A percentile compares a stretch with the other conserved stretches of the same genome.
phyloP scores from a whole-genome alignment of 2,888 invertebrate species.

The Amiota communis region DNA sequence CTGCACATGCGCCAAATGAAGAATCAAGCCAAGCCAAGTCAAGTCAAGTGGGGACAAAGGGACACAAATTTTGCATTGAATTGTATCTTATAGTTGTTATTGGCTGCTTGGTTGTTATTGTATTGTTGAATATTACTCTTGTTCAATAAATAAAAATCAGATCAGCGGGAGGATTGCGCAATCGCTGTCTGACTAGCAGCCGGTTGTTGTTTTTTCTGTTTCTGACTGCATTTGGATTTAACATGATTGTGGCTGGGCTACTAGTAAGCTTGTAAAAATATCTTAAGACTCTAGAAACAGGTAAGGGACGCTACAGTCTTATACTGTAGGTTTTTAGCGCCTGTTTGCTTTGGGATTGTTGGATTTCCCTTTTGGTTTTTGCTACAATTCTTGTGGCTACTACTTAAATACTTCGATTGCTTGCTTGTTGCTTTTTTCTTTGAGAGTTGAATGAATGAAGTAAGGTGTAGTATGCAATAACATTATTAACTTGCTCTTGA shows the following conservation, averaged over 20 bases:
- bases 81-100: not conserved
- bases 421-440: not conserved
- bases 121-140: not conserved
- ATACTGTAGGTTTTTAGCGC: not conserved
- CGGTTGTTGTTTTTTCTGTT: no score
- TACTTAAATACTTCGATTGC: conserved; percentile 18
- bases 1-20: conserved; percentile 8
- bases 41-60: no score
- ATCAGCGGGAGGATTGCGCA: conserved; percentile 70
- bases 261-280: no score
- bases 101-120: conserved; percentile 24
- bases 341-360: no score
- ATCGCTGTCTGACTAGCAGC: conserved; percentile 49
- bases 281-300: no score
- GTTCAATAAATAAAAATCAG: conserved; percentile 69
- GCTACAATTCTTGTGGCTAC: conserved; percentile 20
- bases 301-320: no score
- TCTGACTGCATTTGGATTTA: no score
- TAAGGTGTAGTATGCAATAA: not conserved
- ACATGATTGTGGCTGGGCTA: no score
- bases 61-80: no score
- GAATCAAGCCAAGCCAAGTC: no score
- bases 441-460: conserved; percentile 27
- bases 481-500: conserved; percentile 2
- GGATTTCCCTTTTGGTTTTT: not conserved